Evolutionary conservation across 2,888 invertebrate genomes (phyloP).

Genomic region (Drosophila antonietae): DNA sequence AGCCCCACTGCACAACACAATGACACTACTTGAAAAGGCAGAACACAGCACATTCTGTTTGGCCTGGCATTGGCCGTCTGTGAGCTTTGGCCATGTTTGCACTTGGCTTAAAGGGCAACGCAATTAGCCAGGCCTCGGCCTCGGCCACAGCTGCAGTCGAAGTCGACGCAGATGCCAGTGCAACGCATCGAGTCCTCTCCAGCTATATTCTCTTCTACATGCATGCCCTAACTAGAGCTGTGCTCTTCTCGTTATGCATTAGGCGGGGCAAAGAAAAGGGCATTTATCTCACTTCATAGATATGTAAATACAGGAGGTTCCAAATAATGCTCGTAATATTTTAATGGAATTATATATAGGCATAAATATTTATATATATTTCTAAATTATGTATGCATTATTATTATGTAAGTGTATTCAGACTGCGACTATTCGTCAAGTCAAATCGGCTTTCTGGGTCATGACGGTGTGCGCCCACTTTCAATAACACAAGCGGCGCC

Average conservation of each 20-base stretch:
- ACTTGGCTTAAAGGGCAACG: conserved; percentile 48
- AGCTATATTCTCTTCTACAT: neutral
- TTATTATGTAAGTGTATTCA: conserved; percentile 9
- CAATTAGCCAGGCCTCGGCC: conserved; percentile 28
- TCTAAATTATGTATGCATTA: neutral
- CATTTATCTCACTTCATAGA: neutral
- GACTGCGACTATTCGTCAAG: neutral
- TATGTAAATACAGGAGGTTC: too few species aligned
- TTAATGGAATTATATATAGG: too few species aligned
- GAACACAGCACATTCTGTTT: conserved; percentile 55
- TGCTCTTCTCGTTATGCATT: neutral
- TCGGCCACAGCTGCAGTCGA: conserved; percentile 17
- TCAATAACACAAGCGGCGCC: conserved; percentile 22
- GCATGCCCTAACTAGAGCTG: neutral
- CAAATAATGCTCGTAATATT: too few species aligned
- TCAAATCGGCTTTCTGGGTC: conserved; percentile 5
- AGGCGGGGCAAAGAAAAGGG: too few species aligned
- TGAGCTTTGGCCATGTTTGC: conserved; percentile 52
- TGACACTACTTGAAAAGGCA: conserved; percentile 35
- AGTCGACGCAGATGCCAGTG: conserved; percentile 2
- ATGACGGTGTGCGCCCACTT: conserved; percentile 13
- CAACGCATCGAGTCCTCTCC: conserved; percentile 26
- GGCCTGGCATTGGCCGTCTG: conserved; percentile 50
- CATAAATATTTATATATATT: neutral
- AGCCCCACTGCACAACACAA: neutral